phyloP scores from a whole-genome alignment of 2,888 invertebrate genomes.

The Holacanthella duospinosa region DNA sequence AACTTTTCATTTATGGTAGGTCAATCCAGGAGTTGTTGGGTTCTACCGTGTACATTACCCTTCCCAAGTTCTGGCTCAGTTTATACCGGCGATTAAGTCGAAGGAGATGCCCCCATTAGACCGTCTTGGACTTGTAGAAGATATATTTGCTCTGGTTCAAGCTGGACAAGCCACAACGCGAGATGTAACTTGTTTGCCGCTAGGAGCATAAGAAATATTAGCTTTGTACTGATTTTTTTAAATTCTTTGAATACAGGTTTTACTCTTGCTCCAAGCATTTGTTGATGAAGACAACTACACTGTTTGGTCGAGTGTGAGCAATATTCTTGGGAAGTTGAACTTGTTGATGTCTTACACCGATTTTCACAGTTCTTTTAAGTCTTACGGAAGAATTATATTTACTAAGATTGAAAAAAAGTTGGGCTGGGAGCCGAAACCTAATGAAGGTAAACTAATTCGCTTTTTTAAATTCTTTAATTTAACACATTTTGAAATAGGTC shows the following conservation, averaged over 20 bases:
- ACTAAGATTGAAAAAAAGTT: constrained; percentile 19
- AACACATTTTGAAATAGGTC: constrained; percentile 9
- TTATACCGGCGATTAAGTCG: constrained; percentile 69
- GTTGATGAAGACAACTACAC: constrained; percentile 80
- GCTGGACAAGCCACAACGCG: constrained; percentile 72
- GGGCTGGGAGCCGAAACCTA: constrained; percentile 16
- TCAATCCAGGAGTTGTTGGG: constrained; percentile 78
- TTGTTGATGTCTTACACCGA: constrained; percentile 64
- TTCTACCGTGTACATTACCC: constrained; percentile 83
- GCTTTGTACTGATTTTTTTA: not conserved
- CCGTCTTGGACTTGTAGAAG: constrained; percentile 77
- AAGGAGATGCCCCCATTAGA: constrained; percentile 70
- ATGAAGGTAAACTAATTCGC: constrained; percentile 18
- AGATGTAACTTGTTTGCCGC: constrained; percentile 41
- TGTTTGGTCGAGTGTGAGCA: constrained; percentile 78
- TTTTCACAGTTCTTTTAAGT: constrained; percentile 17
- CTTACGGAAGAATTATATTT: constrained; percentile 25
- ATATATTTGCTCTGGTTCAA: constrained; percentile 83
- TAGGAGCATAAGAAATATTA: not conserved
- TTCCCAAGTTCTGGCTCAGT: constrained; percentile 58
- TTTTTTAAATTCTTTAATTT: not conserved
- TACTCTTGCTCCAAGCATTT: constrained; percentile 75
- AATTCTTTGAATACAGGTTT: constrained; percentile 22
- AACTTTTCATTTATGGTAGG: constrained; percentile 39
- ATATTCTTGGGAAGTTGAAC: constrained; percentile 64